These are phyloP conservation scores for Archegozetes longisetosus DNA, from an alignment of 1,140 invertebrate genomes.

Conservation along the genomic window DNA sequence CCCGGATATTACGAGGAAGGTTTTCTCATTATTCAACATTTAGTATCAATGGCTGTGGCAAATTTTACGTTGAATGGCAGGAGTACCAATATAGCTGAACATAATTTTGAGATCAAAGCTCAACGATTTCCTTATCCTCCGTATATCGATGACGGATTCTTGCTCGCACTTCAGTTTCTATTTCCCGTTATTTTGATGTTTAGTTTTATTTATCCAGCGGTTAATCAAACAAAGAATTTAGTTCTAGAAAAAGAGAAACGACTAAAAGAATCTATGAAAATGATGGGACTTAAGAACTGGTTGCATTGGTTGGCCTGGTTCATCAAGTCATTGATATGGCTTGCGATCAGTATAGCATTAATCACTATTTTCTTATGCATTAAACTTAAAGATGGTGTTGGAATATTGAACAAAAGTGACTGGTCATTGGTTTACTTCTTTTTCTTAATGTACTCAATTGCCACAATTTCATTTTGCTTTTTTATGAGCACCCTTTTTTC, in stretches of 20 bases:
- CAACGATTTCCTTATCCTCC: conserved; percentile 3
- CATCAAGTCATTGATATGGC: conserved; percentile 35
- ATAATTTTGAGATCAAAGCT: background rate
- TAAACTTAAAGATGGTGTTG: conserved; percentile 35
- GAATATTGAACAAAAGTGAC: conserved; percentile 35
- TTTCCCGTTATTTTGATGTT: conserved; percentile 3
- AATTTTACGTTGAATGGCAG: background rate
- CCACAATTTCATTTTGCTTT: conserved; percentile 40
- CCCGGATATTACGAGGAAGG: conserved; percentile 6
- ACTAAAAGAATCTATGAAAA: conserved; percentile 43
- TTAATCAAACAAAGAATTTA: conserved; percentile 38
- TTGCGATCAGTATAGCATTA: conserved; percentile 18
- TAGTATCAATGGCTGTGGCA: background rate
- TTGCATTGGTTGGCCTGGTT: conserved; percentile 46
- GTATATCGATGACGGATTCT: background rate
- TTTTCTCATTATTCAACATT: conserved; percentile 8
- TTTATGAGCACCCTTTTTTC: conserved; percentile 41
- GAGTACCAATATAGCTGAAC: background rate
- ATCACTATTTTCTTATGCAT: conserved; percentile 36
- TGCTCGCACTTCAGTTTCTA: background rate
- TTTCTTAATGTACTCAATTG: conserved; percentile 34
- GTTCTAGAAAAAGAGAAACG: conserved; percentile 48
- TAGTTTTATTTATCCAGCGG: conserved; percentile 1
- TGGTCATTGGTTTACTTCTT: conserved; percentile 36
- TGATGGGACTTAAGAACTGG: conserved; percentile 41